Percentiles rank a stretch among this genome's conserved stretches.
Conservation (phyloP, 2,888 invertebrate species). For the Boloria selene region DNA sequence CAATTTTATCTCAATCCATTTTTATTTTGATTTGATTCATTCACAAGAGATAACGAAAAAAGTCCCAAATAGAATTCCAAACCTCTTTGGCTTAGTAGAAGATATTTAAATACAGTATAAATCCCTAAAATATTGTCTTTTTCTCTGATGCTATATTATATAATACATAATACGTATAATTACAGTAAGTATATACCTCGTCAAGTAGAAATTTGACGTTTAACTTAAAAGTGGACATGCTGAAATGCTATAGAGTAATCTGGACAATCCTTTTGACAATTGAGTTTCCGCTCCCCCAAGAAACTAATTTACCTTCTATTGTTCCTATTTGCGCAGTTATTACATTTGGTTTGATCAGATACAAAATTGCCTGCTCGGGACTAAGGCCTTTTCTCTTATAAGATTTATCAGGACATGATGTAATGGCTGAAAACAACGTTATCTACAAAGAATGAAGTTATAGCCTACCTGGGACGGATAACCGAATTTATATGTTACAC, state of each 20-base stretch:
- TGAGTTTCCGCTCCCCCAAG: conserved; percentile 66
- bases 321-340: conserved; percentile 75
- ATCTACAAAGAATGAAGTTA: conserved; percentile 47
- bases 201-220: no score
- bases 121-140: no score
- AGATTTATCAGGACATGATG: conserved; percentile 50
- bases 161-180: no score
- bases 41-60: no score
- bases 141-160: no score
- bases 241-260: conserved; percentile 24
- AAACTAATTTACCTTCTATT: conserved; percentile 76
- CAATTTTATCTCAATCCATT: no score
- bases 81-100: no score
- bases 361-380: conserved; percentile 59
- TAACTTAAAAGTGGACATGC: not conserved
- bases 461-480: conserved; percentile 29
- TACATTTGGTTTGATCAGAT: conserved; percentile 74
- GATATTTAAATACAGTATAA: no score
- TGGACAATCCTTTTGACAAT: conserved; percentile 52
- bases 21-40: no score
- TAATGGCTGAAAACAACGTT: conserved; percentile 45
- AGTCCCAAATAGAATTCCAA: no score
- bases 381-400: conserved; percentile 60
- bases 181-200: no score
- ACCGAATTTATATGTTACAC: not conserved